Evolutionary conservation across 2,888 invertebrate species (phyloP).

Genomic region (Brachypalpus laphriformis): DNA sequence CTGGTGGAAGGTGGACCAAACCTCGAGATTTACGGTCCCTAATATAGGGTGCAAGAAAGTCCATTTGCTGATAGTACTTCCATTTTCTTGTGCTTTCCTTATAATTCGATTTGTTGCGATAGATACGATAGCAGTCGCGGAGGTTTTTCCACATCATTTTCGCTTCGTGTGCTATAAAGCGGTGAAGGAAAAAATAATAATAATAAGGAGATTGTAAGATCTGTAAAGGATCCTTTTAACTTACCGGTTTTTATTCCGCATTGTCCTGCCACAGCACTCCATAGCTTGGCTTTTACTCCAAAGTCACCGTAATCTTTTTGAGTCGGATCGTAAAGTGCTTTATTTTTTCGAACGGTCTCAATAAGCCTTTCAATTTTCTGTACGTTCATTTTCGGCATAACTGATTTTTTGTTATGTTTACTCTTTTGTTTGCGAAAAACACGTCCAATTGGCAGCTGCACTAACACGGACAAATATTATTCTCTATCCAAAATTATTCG

Average conservation of each 20-base stretch:
- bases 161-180: slow-evolving; percentile 12
- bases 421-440: too few species aligned
- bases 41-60: slow-evolving; percentile 42
- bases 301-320: slow-evolving; percentile 1
- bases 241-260: slow-evolving; percentile 33
- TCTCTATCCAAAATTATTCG: not conserved
- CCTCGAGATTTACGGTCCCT: slow-evolving; percentile 5
- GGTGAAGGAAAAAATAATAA: too few species aligned
- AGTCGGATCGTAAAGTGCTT: slow-evolving; percentile 25
- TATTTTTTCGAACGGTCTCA: not conserved
- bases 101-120: not conserved
- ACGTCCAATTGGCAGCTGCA: too few species aligned
- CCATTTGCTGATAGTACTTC: slow-evolving; percentile 31
- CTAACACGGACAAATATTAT: not conserved
- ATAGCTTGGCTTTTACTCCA: not conserved
- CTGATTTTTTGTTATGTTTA: too few species aligned
- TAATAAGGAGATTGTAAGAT: too few species aligned
- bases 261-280: slow-evolving; percentile 18
- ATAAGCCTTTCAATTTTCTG: slow-evolving; percentile 9
- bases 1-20: too few species aligned
- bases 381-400: slow-evolving; percentile 4
- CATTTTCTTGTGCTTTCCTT: not conserved
- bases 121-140: slow-evolving; percentile 19
- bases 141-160: slow-evolving; percentile 49
- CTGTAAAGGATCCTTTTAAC: not conserved